Percentiles rank a stretch among this genome's conserved stretches.
phyloP scores from a whole-genome alignment of 2,797 vertebrate genomes.

The Sylvia borin region DNA sequence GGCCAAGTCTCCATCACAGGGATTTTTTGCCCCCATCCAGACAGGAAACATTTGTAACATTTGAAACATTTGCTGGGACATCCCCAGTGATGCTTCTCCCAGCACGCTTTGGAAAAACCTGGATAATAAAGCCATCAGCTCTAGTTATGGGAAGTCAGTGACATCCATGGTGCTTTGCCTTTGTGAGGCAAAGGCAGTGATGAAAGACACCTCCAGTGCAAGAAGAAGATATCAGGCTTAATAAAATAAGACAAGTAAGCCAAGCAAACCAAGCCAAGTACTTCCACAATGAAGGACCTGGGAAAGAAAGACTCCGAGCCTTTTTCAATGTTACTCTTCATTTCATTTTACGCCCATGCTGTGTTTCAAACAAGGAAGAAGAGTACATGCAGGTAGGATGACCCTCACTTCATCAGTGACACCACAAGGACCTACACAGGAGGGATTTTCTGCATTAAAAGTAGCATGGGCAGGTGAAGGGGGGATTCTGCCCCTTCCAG shows the following conservation, averaged over 20 bases:
- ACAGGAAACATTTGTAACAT: neutral
- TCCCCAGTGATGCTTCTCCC: neutral
- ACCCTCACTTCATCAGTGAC: neutral
- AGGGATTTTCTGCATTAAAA: neutral
- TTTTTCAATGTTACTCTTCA: neutral
- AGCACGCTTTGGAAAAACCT: neutral
- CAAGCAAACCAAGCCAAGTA: neutral
- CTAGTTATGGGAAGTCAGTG: neutral
- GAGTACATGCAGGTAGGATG: neutral
- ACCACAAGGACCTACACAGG: neutral
- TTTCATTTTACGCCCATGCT: neutral
- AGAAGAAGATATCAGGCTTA: neutral
- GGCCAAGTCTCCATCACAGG: neutral
- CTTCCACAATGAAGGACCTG: neutral
- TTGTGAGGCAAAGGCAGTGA: neutral
- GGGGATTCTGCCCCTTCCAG: neutral
- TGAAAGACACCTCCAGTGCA: neutral
- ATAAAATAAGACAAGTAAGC: neutral
- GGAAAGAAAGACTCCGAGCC: neutral
- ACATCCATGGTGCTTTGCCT: neutral
- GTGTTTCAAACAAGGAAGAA: neutral
- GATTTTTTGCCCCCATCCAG: neutral
- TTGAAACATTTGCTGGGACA: too few relatives aligned
- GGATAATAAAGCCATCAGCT: conserved; percentile 23
- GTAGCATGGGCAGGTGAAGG: neutral